These are phyloP conservation scores for Tangara arthus DNA, from an alignment of 2,797 vertebrate species.

Conservation along the genomic window DNA sequence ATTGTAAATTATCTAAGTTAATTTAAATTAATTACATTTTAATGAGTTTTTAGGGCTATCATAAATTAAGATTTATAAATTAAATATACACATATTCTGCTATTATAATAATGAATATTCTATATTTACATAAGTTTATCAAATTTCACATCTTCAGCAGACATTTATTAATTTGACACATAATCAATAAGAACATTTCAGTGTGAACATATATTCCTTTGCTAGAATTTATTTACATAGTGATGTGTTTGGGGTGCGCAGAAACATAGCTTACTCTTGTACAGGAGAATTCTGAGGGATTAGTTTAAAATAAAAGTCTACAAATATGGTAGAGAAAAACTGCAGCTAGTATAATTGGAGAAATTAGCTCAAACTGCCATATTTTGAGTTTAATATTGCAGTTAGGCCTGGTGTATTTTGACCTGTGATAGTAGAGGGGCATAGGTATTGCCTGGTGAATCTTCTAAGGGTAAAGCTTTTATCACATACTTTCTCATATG, in stretches of 20 bases:
- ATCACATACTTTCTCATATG: background rate
- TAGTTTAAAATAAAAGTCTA: background rate
- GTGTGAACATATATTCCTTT: background rate
- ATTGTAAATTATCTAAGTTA: background rate
- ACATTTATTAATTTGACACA: background rate
- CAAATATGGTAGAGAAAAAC: background rate
- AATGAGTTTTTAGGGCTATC: background rate
- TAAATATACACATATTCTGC: background rate
- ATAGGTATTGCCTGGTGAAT: background rate
- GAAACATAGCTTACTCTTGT: background rate
- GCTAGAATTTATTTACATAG: background rate
- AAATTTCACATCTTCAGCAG: background rate
- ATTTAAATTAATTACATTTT: background rate
- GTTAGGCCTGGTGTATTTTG: background rate
- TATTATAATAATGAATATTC: background rate
- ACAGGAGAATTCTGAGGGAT: background rate
- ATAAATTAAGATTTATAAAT: background rate
- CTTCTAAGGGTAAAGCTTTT: background rate
- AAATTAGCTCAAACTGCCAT: background rate
- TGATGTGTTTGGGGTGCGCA: background rate
- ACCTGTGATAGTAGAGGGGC: background rate
- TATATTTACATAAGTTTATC: background rate
- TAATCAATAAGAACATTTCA: background rate
- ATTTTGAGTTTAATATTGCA: background rate
- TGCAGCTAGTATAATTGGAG: background rate